Percentiles rank a stretch among this genome's conserved stretches.
These are phyloP conservation scores for Urechis unicinctus DNA, from an alignment of 2,888 invertebrate species.

Conservation along the genomic window DNA sequence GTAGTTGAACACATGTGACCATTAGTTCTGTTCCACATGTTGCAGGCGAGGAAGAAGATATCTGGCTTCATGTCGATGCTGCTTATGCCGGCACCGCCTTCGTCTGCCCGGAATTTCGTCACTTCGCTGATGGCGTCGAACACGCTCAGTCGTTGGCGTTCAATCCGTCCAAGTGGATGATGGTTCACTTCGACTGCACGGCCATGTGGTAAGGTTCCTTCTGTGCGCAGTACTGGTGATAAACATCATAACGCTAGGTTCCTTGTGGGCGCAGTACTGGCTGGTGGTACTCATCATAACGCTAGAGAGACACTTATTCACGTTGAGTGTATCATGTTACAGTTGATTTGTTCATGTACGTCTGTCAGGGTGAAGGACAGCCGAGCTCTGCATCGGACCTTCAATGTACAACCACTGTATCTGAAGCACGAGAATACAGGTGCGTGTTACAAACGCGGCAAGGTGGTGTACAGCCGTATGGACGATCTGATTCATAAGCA, in stretches of 20 bases:
- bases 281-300: too few species aligned
- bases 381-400: conserved; percentile 85
- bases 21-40: too few species aligned
- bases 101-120: conserved; percentile 89
- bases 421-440: conserved; percentile 96
- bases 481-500: too few species aligned
- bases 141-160: conserved; percentile 91
- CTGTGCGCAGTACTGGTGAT: too few species aligned
- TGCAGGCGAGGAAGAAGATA: conserved; percentile 64
- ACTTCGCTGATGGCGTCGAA: conserved; percentile 73
- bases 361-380: conserved; percentile 94
- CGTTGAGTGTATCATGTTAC: not conserved
- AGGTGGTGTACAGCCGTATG: too few species aligned
- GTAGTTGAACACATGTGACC: too few species aligned
- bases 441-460: conserved; percentile 46
- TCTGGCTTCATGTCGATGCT: conserved; percentile 96
- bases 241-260: too few species aligned
- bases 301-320: not conserved
- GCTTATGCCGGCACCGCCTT: conserved; percentile 95
- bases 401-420: conserved; percentile 96
- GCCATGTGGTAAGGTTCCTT: conserved; percentile 79
- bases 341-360: conserved; percentile 4
- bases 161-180: conserved; percentile 97
- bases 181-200: conserved; percentile 99
- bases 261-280: too few species aligned